A percentile compares a stretch with the other conserved stretches of the same genome.
Conservation (phyloP, 2,797 vertebrate species). For the Notolabrus celidotus region DNA sequence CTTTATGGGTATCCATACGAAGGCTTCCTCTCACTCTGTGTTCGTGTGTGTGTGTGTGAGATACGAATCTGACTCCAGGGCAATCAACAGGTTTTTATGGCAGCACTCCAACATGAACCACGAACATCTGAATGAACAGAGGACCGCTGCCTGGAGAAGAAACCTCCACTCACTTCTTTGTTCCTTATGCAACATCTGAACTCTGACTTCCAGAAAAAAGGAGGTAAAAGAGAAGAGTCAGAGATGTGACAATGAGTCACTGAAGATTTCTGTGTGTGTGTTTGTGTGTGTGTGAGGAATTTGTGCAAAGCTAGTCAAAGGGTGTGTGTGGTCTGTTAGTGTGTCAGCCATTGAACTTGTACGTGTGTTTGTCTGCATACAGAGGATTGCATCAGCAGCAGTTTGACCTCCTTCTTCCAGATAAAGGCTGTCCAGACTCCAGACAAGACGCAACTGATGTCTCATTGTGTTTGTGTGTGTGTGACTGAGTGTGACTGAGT, state of each 20-base stretch:
- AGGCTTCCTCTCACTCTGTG: background rate
- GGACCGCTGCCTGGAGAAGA: background rate
- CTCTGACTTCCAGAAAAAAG: background rate
- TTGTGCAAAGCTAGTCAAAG: background rate
- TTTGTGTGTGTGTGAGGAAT: background rate
- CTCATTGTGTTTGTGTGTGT: background rate
- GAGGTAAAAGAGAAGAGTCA: background rate
- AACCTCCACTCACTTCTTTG: background rate
- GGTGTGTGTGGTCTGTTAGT: background rate
- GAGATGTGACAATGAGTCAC: background rate
- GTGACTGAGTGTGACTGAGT: background rate
- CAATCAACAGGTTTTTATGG: background rate
- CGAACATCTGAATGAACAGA: constrained; percentile 4
- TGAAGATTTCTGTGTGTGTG: background rate
- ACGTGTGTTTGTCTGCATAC: background rate
- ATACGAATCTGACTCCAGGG: background rate
- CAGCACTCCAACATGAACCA: background rate
- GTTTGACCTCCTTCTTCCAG: constrained; percentile 27
- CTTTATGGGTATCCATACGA: constrained; percentile 5
- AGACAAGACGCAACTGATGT: constrained; percentile 30
- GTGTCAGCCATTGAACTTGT: constrained; percentile 6
- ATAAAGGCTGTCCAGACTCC: constrained; percentile 14
- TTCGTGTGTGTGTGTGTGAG: constrained; percentile 8
- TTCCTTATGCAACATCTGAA: background rate
- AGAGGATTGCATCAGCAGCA: constrained; percentile 14